Evolutionary conservation across 2,888 invertebrate species (phyloP).

Genomic region (Platerodrilus igneus): DNA sequence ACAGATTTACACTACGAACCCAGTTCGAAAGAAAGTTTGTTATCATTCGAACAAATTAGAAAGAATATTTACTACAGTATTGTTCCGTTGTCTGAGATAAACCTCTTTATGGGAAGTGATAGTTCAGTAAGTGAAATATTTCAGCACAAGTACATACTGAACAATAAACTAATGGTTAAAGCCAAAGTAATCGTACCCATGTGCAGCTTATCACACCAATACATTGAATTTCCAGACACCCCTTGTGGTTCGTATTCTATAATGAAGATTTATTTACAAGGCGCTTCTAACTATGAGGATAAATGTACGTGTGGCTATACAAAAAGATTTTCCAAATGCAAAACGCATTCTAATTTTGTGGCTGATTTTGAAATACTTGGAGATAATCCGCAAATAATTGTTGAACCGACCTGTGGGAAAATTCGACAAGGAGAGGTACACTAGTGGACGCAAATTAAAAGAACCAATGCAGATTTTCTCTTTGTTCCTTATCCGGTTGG

Average conservation of each 20-base stretch:
- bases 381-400: constrained; percentile 25
- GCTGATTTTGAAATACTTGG: constrained; percentile 31
- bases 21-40: no score
- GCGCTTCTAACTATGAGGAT: background rate
- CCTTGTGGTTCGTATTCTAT: constrained; percentile 35
- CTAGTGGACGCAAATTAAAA: background rate
- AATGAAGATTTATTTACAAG: constrained; percentile 25
- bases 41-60: no score
- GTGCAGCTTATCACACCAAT: constrained; percentile 29
- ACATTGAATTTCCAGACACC: constrained; percentile 33
- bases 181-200: constrained; percentile 25
- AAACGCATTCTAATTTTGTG: constrained; percentile 13
- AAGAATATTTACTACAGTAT: no score
- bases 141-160: no score
- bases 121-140: no score
- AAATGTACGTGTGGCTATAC: constrained; percentile 24
- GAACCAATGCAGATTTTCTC: background rate
- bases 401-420: constrained; percentile 32
- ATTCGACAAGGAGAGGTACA: constrained; percentile 26
- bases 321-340: constrained; percentile 7
- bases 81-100: no score
- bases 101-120: no score
- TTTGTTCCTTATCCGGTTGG: background rate
- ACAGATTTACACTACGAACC: no score
- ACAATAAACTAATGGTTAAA: constrained; percentile 22